Base-by-base conservation (phyloP, 2,797 vertebrate genomes). In the Poeciliopsis paucimaculata region DNA sequence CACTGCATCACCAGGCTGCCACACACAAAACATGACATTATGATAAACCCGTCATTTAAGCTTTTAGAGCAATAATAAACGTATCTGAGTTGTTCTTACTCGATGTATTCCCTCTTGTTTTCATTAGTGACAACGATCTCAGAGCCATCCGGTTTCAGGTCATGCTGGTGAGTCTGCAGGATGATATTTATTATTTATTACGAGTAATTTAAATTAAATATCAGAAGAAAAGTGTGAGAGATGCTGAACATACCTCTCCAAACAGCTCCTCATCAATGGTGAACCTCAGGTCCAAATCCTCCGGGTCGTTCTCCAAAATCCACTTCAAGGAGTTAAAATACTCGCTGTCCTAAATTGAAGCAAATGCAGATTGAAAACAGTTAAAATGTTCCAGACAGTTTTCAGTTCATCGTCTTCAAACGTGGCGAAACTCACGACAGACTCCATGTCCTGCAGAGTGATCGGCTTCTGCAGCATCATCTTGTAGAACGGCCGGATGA, bases 381-480 rank as follows among this genome's bases (percentile, higher is more conserved):
- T 41, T 0, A 73, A 76, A 47, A 36, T 43, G 31, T 45, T 18
- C 28, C 49, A 80, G 23, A 53, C 0, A 60, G 5, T 0, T 71
- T 31, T 46, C 34, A 47, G 57, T 9, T 36, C 7, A 55, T n/a
- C 3, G 34, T 68, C 1, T 12, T 16, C 0, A 1, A 36, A 53
- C 26, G 72, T 31, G 46, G 16, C 7, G 53, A 78, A 51, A 96
- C 98, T 86, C 95, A 99, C 98, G 95, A 99, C 98, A 36, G 98
- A 99, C 88, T 99, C 98, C 98, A 99, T 99, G 84, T 99, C 98
- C 83, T 97, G 96, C 77, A 99, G 96, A 0, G 94, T 97, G 92
- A 99, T 99, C 26, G 96, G 92, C 86, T 99, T 99, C 89, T 99
- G 98, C 72, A 99, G 96, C 98, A 98, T 99, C 98, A 99, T 99